Base-by-base conservation (phyloP, 2,797 vertebrate genomes). In the Epinephelus coioides region DNA sequence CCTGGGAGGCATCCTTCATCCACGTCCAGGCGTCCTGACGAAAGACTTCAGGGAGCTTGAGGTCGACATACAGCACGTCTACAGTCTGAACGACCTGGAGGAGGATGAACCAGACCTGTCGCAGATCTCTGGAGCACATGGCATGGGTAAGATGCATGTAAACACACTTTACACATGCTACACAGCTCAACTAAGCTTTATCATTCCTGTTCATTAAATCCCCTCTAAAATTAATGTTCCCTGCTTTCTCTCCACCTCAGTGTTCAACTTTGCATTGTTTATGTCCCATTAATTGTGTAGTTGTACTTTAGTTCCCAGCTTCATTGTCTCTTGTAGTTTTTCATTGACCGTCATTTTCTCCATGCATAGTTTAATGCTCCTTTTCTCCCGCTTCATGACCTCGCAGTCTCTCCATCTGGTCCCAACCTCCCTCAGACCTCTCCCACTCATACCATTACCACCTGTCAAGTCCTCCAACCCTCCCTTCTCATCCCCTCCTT, bases 11-110 rank as follows among this genome's bases (percentile, higher is more conserved):
- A 96, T 97, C 79, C 80, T 96, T 84, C 95, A 96, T 67, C 94
- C 96, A 15, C 95, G 96, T 0, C 97, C 97, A 0, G 91, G 96
- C 2, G 95, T 97, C 84, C 95, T 96, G 63, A 98, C 96, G 76
- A 97, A 97, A 94, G 97, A 98, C 94, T 97, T 97, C 89, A 89
- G 83, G 87, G 96, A 96, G 91, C 95, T 97, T 14, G 97, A 98
- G 19, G 90, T 93, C 0, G 97, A 98, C 82, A 72, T 95, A 55
- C 96, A 96, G 88, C 96, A 96, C 8, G 96, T 98, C 57, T 98
- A 97, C 91, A 97, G 91, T 86, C 95, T 98, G 77, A 95, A 95
- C 0, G 97, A 97, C 90, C 90, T 97, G 78, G 97, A 98, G 87
- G 97, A 98, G 90, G 97, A 98, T 0, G 97, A 98, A 0, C 93